Evolutionary conservation across 64 coral and sea anemone species (phyloP), one percentile per base, ranked within the genome.

Genomic region (Pachyseris speciosa): DNA sequence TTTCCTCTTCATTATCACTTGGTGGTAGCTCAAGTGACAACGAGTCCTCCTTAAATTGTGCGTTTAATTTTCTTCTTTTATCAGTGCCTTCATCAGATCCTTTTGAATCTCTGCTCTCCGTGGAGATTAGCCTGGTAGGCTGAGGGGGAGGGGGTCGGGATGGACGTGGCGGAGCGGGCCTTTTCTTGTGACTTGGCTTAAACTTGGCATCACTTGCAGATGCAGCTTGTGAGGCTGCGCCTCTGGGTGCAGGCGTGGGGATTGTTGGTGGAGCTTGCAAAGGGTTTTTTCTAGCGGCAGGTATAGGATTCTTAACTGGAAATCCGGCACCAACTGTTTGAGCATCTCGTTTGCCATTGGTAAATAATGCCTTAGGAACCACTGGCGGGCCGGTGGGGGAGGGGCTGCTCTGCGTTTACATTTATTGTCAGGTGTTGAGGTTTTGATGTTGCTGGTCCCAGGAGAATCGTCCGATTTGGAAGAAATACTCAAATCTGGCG

Each of bases 131-230:
- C 29, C 19, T 58, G 7, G 36, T 29, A 13, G 51, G 53, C 20
- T 81, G 52, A 15, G 34, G 77, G 31, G 77, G 77, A 38, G 77
- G 19, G 33, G 77, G 77, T 2, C 77, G 51, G 2, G 32, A 1
- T 31, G 77, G 77, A 32, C 77, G 51, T 22, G 51, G 51, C 20
- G 77, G 77, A 17, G 77, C 77, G 39, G 77, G 77, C 10, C 77
- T 37, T 61, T 61, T 81, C 77, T 81, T 81, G 15, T 81, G 51
- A 40, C 77, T 61, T 37, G 77, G 32, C 19, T 81, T 81, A 8
- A 61, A 24, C 3, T 81, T 58, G 24, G 17, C 33, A 7, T 61
- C 77, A 36, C 1, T 39, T 63, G 20, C 32, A 20, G 51, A 0
- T 12, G 77, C 22, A 30, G 28, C 44, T 51, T 44, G 44, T 2